Base-by-base conservation (phyloP, 2,888 invertebrate genomes). In the Calephelis perditalis region DNA sequence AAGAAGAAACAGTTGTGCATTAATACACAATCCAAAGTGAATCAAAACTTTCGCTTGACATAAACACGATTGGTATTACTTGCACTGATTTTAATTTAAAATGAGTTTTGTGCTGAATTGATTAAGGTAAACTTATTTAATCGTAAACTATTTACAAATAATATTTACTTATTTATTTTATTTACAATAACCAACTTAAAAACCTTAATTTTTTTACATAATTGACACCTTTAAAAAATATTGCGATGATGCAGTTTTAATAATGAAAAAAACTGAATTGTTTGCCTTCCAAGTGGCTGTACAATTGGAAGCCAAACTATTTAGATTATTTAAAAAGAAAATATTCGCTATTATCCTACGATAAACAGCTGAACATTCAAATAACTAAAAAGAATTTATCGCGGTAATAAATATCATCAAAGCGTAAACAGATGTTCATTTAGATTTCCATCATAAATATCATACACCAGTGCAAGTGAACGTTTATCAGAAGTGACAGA, bases 11-110 rank as follows among this genome's bases (percentile, higher is more conserved):
- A 57, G 68, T 69, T 76, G 68, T 74, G 70, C 70, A 78, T 72
- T 82, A 77, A 75, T 74, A 84, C 87, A 86, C 86, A 75, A 73
- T 75, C 75, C 59, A 59, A 72, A 72, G 71, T 75, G 78, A 62
- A 60, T 49, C 59, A 57, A 46, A 56, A 46, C 44, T 57, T 46
- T 52, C 26, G 44, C 36, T 37, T 43, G 15, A 58, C 35, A 52
- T 52, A 12, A 49, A 49, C 26, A 35, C 52, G 10, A 11, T 5
- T 52, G 9, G 11, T 52, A 52, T 35, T 56, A 60, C 57, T 62
- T 62, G 62, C 60, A 62, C 60, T 57, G 56, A 60, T 60, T 59
- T 40, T 5, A 40, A 40, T 40, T 40, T 40, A 40, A 40, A 40
- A 8, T 8, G 8, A 40, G 40, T 40, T 58, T 26, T 26, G 3